Evolutionary conservation across 2,888 invertebrate genomes (phyloP).

Genomic region (Proisotoma minuta): DNA sequence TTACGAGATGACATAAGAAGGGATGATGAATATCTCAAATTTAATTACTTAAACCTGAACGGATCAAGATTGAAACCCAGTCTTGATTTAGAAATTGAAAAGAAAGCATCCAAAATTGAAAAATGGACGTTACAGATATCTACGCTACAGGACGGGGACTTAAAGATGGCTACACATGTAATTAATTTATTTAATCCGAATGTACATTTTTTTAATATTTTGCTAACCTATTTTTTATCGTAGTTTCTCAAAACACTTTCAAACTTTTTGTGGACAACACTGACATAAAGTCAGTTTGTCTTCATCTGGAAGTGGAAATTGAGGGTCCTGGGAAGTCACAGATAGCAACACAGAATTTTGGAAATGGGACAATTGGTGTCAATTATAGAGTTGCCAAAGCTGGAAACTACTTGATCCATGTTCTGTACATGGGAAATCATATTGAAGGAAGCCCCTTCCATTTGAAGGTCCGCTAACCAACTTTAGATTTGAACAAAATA

Average conservation of each 20-base stretch:
- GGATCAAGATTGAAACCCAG: background rate
- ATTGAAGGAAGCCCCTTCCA: slow-evolving; percentile 32
- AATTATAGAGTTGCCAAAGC: slow-evolving; percentile 30
- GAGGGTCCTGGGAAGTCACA: slow-evolving; percentile 37
- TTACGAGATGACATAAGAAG: too few species aligned
- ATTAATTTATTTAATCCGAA: background rate
- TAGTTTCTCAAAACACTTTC: slow-evolving; percentile 35
- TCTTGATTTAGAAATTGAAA: background rate
- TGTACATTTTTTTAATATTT: background rate
- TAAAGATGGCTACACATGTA: slow-evolving; percentile 29
- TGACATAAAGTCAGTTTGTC: slow-evolving; percentile 27
- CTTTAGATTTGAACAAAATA: too few species aligned
- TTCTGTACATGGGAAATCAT: slow-evolving; percentile 30
- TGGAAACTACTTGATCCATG: slow-evolving; percentile 28
- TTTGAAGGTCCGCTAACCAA: slow-evolving; percentile 20
- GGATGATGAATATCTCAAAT: too few species aligned
- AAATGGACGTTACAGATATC: slow-evolving; percentile 29
- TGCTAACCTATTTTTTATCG: background rate
- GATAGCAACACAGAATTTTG: slow-evolving; percentile 31
- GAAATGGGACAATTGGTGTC: slow-evolving; percentile 34
- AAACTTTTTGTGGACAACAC: slow-evolving; percentile 40
- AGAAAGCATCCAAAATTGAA: background rate
- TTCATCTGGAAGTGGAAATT: slow-evolving; percentile 37
- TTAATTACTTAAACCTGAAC: background rate
- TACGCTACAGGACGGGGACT: slow-evolving; percentile 36